These are phyloP conservation scores for Saturnia pavonia DNA, from an alignment of 2,888 invertebrate species.

Conservation along the genomic window DNA sequence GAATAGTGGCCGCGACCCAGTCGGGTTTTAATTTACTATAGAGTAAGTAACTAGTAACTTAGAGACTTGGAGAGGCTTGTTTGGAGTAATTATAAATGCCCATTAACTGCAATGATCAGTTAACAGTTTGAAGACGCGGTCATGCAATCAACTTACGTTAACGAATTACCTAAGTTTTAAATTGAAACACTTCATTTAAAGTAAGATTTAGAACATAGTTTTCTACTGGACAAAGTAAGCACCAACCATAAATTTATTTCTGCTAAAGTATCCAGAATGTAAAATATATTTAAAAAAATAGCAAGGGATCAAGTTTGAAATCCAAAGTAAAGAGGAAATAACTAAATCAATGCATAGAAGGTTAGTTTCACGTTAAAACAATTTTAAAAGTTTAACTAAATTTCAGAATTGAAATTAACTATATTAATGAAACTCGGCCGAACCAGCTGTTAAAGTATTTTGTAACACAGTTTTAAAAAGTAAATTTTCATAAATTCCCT, in stretches of 20 bases:
- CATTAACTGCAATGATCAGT: not conserved
- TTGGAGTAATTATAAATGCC: not conserved
- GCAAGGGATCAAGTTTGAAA: not conserved
- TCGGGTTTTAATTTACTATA: too few species aligned
- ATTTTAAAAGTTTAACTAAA: not conserved
- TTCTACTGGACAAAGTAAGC: too few species aligned
- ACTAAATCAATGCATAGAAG: not conserved
- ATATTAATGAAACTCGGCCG: not conserved
- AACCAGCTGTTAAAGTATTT: not conserved
- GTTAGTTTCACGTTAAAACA: not conserved
- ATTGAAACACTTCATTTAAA: not conserved
- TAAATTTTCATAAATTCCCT: not conserved
- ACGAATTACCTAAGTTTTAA: not conserved
- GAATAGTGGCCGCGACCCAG: too few species aligned
- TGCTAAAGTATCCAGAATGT: not conserved
- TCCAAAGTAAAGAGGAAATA: not conserved
- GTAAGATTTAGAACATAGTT: too few species aligned
- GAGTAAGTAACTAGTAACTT: too few species aligned
- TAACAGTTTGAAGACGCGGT: not conserved
- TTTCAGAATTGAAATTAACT: not conserved
- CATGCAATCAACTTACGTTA: not conserved
- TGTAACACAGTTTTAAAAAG: not conserved
- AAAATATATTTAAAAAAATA: not conserved
- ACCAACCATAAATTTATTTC: too few species aligned
- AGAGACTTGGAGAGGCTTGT: not conserved